A percentile compares a stretch with the other conserved stretches of the same genome.
phyloP scores from a whole-genome alignment of 2,797 vertebrate species.

The Cetoscarus ocellatus region DNA sequence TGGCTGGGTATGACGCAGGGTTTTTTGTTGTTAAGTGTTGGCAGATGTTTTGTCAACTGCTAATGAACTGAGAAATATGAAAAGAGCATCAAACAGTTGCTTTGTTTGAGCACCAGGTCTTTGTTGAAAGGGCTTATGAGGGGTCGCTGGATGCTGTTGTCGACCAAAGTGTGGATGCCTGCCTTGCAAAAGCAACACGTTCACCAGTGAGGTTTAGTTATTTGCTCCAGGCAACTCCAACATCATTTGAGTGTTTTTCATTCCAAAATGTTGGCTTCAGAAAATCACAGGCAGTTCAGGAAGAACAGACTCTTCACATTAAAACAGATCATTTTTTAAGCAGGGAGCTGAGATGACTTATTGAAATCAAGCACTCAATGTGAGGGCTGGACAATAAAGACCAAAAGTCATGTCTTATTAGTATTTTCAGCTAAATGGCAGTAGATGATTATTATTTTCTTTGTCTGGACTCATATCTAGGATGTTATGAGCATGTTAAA shows the following conservation, averaged over 20 bases:
- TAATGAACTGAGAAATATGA: constrained; percentile 68
- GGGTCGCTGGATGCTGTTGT: constrained; percentile 50
- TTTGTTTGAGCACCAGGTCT: constrained; percentile 61
- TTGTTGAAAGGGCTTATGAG: constrained; percentile 67
- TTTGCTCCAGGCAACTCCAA: constrained; percentile 10
- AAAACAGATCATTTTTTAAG: constrained; percentile 24
- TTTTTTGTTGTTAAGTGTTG: constrained; percentile 35
- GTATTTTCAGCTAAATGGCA: no score
- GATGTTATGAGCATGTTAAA: no score
- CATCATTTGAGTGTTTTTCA: constrained; percentile 9
- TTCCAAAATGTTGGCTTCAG: neutral
- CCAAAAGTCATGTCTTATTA: no score
- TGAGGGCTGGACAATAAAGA: no score
- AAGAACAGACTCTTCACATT: neutral
- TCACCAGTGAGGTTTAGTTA: constrained; percentile 8
- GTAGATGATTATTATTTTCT: no score
- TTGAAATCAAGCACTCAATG: no score
- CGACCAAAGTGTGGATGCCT: constrained; percentile 31
- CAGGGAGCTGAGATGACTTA: constrained; percentile 15
- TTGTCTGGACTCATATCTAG: no score
- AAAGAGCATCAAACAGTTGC: constrained; percentile 67
- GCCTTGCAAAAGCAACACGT: constrained; percentile 24
- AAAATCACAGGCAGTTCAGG: neutral
- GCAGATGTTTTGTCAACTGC: constrained; percentile 47
- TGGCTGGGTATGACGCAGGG: constrained; percentile 41